A percentile compares a stretch with the other conserved stretches of the same genome.
Conservation (phyloP, 2,797 vertebrate species). For the Hippopotamyrus pictus region DNA sequence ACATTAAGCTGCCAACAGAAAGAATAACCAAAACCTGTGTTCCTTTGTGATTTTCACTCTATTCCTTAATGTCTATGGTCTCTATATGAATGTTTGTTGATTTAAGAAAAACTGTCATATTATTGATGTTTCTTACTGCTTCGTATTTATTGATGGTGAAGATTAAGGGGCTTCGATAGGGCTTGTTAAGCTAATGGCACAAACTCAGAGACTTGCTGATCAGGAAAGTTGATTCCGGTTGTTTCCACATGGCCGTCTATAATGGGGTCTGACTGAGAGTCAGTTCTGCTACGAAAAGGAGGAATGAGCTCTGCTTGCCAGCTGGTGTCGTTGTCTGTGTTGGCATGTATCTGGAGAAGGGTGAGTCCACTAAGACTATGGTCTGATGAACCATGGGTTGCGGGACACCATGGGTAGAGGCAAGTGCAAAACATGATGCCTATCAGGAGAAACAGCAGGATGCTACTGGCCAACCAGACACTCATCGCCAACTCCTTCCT, state of each 20-base stretch:
- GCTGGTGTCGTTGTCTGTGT: conserved; percentile 30
- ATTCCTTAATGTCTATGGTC: background rate
- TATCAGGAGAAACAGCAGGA: conserved; percentile 70
- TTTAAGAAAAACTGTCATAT: background rate
- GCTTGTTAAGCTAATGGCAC: background rate
- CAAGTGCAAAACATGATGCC: conserved; percentile 72
- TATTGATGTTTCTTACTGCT: background rate
- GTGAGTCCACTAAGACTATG: conserved; percentile 26
- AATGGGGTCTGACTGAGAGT: conserved; percentile 46
- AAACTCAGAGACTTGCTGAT: background rate
- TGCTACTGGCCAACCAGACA: conserved; percentile 77
- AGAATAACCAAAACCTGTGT: background rate
- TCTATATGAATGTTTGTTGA: background rate
- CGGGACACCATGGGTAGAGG: conserved; percentile 62
- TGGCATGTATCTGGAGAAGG: conserved; percentile 18
- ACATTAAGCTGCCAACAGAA: background rate
- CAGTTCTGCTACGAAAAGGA: conserved; percentile 36
- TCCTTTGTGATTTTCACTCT: background rate
- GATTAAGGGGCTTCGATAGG: background rate
- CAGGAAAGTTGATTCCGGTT: background rate
- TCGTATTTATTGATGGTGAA: background rate
- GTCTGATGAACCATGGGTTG: conserved; percentile 36
- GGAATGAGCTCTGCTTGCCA: conserved; percentile 12
- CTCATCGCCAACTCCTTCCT: conserved; percentile 74
- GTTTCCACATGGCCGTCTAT: conserved; percentile 38